A percentile compares a stretch with the other conserved stretches of the same genome.
Conservation (phyloP, 2,113 vertebrate species). For the Alouatta palliata region DNA sequence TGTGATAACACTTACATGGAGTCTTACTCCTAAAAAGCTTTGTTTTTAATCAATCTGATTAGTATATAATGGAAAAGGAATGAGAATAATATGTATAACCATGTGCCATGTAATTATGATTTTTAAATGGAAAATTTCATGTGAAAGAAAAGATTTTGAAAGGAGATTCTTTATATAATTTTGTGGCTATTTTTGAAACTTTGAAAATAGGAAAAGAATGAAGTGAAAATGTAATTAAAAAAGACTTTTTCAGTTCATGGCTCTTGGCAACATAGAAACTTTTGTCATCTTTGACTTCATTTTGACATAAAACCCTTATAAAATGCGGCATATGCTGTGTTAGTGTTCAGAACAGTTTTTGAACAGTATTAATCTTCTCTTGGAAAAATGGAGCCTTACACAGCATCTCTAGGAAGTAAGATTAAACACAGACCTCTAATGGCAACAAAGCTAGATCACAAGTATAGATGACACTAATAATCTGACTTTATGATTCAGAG, state of each 20-base stretch:
- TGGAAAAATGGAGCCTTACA: conserved; percentile 35
- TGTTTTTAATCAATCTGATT: conserved; percentile 61
- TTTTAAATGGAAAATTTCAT: conserved; percentile 65
- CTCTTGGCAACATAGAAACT: conserved; percentile 31
- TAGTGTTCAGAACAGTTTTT: conserved; percentile 52
- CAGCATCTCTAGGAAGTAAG: conserved; percentile 20
- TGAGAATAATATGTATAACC: conserved; percentile 38
- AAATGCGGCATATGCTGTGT: conserved; percentile 15
- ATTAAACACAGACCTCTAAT: conserved; percentile 49
- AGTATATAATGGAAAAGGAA: conserved; percentile 42
- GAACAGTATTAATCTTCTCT: conserved; percentile 48
- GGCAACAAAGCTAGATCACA: not conserved
- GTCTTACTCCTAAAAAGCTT: conserved; percentile 31
- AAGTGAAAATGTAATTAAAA: conserved; percentile 65
- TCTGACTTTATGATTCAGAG: not conserved
- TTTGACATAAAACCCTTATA: conserved; percentile 54
- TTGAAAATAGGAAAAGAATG: conserved; percentile 66
- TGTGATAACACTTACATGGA: conserved; percentile 46
- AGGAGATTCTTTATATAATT: conserved; percentile 53
- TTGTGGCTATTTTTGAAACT: conserved; percentile 66
- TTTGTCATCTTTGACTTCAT: conserved; percentile 69
- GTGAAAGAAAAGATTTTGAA: conserved; percentile 54
- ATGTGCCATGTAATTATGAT: conserved; percentile 29
- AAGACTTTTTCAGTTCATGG: conserved; percentile 62
- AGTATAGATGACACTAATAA: conserved; percentile 9